Conservation (phyloP, 2,888 invertebrate species). For the Andrena praecox region DNA sequence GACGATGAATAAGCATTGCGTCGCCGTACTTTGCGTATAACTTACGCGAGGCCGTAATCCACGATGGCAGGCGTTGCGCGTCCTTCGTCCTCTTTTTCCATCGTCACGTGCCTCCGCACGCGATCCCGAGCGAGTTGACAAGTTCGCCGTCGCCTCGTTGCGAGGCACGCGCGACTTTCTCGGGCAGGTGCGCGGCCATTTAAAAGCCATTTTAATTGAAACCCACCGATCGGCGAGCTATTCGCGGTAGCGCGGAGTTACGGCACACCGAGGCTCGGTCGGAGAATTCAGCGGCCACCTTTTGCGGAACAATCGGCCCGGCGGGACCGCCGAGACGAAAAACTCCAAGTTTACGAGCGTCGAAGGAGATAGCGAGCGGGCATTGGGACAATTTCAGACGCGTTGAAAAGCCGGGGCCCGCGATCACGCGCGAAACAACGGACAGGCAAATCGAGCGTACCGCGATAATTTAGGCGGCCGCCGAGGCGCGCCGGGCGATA, state of each 20-base stretch:
- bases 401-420: slow-evolving; percentile 15
- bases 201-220: slow-evolving; percentile 46
- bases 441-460: slow-evolving; percentile 1
- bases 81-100: slow-evolving; percentile 42
- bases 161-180: slow-evolving; percentile 36
- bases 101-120: not conserved
- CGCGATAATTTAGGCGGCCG: slow-evolving; percentile 35
- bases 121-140: no score
- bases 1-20: slow-evolving; percentile 69
- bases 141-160: not conserved
- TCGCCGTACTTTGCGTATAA: slow-evolving; percentile 47
- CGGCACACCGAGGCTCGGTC: not conserved
- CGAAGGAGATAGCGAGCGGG: not conserved
- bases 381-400: slow-evolving; percentile 21
- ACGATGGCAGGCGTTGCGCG: slow-evolving; percentile 16
- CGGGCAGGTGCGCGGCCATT: slow-evolving; percentile 28
- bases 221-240: slow-evolving; percentile 20
- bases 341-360: slow-evolving; percentile 31
- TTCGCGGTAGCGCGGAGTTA: slow-evolving; percentile 8
- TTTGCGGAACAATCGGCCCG: not conserved
- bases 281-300: slow-evolving; percentile 2
- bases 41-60: slow-evolving; percentile 47
- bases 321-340: not conserved
- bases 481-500: slow-evolving; percentile 32
- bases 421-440: slow-evolving; percentile 12